A percentile compares a stretch with the other conserved stretches of the same genome.
phyloP scores from a whole-genome alignment of 2,113 vertebrate genomes.

The Enhydra lutris region DNA sequence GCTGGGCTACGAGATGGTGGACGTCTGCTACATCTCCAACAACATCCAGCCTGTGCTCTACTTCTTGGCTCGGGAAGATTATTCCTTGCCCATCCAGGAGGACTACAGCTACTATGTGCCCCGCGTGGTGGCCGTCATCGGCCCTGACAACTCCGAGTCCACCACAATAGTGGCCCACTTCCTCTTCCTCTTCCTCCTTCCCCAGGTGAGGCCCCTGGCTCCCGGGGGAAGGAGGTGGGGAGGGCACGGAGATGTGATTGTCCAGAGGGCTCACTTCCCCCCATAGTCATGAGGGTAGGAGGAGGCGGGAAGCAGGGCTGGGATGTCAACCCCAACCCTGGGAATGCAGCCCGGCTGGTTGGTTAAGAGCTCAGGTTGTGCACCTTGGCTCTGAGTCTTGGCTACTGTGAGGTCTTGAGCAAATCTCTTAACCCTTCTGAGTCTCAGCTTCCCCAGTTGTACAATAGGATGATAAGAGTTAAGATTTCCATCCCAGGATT shows the following conservation, averaged over 20 bases:
- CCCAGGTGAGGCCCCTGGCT: constrained; percentile 80
- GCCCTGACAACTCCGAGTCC: constrained; percentile 86
- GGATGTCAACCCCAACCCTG: neutral
- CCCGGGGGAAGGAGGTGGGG: neutral
- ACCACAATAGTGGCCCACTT: constrained; percentile 78
- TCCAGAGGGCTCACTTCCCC: neutral
- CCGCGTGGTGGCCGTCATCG: constrained; percentile 82
- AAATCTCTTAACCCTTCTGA: neutral
- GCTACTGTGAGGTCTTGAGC: neutral
- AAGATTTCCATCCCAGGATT: neutral
- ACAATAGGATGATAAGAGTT: neutral
- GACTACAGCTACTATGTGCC: constrained; percentile 27
- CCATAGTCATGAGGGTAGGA: too few relatives aligned
- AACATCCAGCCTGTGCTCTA: constrained; percentile 83
- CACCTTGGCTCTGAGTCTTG: neutral
- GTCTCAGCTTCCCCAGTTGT: neutral
- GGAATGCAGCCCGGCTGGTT: neutral
- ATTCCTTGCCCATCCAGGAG: neutral
- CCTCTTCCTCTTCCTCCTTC: constrained; percentile 84
- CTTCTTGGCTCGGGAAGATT: constrained; percentile 71
- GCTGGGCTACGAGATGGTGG: constrained; percentile 88
- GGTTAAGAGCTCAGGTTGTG: neutral
- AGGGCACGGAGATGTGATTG: neutral
- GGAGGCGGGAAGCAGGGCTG: neutral
- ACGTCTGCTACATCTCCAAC: constrained; percentile 81